Conservation (phyloP, 2,888 invertebrate genomes). For the Priocnemis perturbator region DNA sequence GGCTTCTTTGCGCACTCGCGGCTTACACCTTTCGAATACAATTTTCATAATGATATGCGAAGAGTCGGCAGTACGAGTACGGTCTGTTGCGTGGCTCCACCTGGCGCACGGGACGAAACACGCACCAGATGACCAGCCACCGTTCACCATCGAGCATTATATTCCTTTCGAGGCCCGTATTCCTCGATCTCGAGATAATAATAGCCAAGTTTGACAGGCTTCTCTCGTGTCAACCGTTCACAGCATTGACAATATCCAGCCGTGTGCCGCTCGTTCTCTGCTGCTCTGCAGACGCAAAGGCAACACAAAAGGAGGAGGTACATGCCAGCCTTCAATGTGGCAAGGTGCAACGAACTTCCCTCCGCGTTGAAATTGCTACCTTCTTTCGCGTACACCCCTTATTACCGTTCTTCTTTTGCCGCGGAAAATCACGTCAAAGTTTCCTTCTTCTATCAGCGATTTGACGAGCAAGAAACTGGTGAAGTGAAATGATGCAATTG, state of each 20-base stretch:
- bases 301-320: conserved; percentile 10
- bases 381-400: conserved; percentile 28
- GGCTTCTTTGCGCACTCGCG: conserved; percentile 22
- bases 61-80: conserved; percentile 30
- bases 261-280: not conserved
- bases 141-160: conserved; percentile 35
- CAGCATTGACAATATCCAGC: conserved; percentile 32
- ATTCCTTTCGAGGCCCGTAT: conserved; percentile 23
- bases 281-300: conserved; percentile 5
- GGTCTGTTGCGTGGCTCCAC: conserved; percentile 60
- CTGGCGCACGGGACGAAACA: conserved; percentile 55
- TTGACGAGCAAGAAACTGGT: not conserved
- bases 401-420: conserved; percentile 28
- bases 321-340: not conserved
- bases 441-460: conserved; percentile 7
- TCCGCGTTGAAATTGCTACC: conserved; percentile 38
- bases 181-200: conserved; percentile 28
- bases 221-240: conserved; percentile 21
- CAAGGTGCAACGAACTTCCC: conserved; percentile 29
- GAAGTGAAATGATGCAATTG: too few relatives aligned
- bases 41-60: conserved; percentile 67
- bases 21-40: conserved; percentile 58
- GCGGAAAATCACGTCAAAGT: conserved; percentile 32
- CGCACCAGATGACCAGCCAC: conserved; percentile 53
- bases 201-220: conserved; percentile 14